Percentiles rank a stretch among this genome's conserved stretches.
Evolutionary conservation across 2,113 vertebrate genomes (phyloP).

Genomic region (Corynorhinus townsendii): DNA sequence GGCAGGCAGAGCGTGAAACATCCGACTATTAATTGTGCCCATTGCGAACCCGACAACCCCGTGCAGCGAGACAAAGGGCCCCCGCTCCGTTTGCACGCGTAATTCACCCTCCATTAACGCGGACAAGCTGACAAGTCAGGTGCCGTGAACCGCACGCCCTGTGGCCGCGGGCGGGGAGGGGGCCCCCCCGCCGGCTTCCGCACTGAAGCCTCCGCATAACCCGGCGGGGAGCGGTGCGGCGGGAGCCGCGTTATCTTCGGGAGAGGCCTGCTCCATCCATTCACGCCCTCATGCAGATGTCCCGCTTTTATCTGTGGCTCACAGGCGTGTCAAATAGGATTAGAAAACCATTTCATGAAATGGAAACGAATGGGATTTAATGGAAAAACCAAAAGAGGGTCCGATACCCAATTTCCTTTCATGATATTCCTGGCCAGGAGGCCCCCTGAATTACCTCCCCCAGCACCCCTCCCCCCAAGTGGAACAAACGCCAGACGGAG

Average conservation of each 20-base stretch:
- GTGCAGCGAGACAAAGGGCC: not conserved
- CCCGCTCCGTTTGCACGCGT: not conserved
- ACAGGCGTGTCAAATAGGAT: slow-evolving; percentile 69
- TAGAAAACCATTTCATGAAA: slow-evolving; percentile 66
- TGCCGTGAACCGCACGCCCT: slow-evolving; percentile 64
- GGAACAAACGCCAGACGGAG: not conserved
- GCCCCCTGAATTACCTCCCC: not conserved
- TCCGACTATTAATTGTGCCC: not conserved
- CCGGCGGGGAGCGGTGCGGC: not conserved
- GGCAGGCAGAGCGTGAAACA: not conserved
- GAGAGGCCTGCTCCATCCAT: not conserved
- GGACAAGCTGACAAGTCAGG: slow-evolving; percentile 56
- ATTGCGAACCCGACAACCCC: not conserved
- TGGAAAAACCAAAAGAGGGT: slow-evolving; percentile 46
- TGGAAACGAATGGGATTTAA: slow-evolving; percentile 17
- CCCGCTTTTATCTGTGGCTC: slow-evolving; percentile 75
- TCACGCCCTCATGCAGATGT: slow-evolving; percentile 58
- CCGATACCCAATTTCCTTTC: slow-evolving; percentile 66
- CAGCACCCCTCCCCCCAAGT: not conserved
- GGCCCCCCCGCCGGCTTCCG: not conserved
- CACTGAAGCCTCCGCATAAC: slow-evolving; percentile 17
- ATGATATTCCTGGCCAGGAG: slow-evolving; percentile 56
- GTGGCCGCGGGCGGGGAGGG: slow-evolving; percentile 50
- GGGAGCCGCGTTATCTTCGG: not conserved
- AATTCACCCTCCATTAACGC: slow-evolving; percentile 37